A percentile compares a stretch with the other conserved stretches of the same genome.
Evolutionary conservation across 2,888 invertebrate species (phyloP).

Genomic region (Baronia brevicornis): DNA sequence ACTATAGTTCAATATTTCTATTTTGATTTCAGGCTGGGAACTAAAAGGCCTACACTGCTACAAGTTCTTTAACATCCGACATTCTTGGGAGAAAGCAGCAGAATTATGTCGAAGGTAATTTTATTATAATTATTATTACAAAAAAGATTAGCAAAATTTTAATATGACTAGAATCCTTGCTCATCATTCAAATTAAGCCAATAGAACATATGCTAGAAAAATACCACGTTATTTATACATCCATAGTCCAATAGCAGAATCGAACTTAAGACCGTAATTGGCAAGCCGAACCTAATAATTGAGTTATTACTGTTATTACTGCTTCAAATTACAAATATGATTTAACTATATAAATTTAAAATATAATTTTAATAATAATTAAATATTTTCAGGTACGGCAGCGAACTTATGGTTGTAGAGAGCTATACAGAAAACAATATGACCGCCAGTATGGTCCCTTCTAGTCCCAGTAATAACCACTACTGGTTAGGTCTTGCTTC

Average conservation of each 20-base stretch:
- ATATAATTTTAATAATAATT: conserved; percentile 12
- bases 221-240: no score
- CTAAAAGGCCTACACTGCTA: conserved; percentile 93
- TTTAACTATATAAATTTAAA: conserved; percentile 1
- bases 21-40: conserved; percentile 89
- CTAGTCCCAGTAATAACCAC: conserved; percentile 81
- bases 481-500: conserved; percentile 95
- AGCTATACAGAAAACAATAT: conserved; percentile 94
- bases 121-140: not conserved
- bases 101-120: conserved; percentile 94
- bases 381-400: conserved; percentile 89
- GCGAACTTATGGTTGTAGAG: conserved; percentile 94
- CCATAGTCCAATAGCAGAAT: no score
- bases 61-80: conserved; percentile 95
- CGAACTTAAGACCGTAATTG: no score
- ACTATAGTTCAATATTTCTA: no score
- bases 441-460: conserved; percentile 85
- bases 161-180: no score
- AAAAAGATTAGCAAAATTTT: no score
- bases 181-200: no score
- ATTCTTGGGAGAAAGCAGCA: conserved; percentile 97
- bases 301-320: no score
- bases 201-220: no score
- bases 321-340: no score
- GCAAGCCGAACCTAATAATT: no score